A percentile compares a stretch with the other conserved stretches of the same genome.
Conservation (phyloP, 1,140 invertebrate genomes). For the Halesus radiatus region DNA sequence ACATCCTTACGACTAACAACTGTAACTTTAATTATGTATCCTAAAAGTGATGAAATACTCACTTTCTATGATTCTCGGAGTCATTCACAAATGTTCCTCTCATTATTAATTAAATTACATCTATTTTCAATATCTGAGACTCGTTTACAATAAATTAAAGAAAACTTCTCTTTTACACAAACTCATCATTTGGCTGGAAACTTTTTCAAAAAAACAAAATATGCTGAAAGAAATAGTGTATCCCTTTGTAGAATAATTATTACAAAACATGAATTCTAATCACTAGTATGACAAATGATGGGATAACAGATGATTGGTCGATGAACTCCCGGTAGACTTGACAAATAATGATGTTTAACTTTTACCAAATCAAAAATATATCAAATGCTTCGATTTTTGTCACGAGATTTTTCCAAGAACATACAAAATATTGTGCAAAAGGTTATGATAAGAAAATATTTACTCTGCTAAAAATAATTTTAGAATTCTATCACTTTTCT, state of each 20-base stretch:
- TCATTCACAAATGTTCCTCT: constrained; percentile 35
- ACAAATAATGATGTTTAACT: no score
- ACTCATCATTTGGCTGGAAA: not conserved
- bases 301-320: not conserved
- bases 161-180: not conserved
- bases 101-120: constrained; percentile 24
- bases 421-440: constrained; percentile 28
- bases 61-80: constrained; percentile 25
- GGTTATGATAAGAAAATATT: constrained; percentile 43
- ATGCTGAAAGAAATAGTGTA: not conserved
- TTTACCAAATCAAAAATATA: no score
- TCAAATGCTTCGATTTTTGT: not conserved
- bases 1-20: constrained; percentile 22
- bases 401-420: not conserved
- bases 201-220: not conserved
- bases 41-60: constrained; percentile 47
- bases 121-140: constrained; percentile 31
- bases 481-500: constrained; percentile 38
- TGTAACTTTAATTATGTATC: constrained; percentile 49
- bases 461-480: constrained; percentile 43
- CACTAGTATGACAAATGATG: not conserved
- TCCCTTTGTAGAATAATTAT: not conserved
- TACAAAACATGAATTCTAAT: not conserved
- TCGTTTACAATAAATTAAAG: constrained; percentile 18
- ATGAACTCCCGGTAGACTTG: no score